Percentiles rank a stretch among this genome's conserved stretches.
These are phyloP conservation scores for Cryptomyrus ogoouensis DNA, from an alignment of 2,113 vertebrate genomes.

Conservation along the genomic window DNA sequence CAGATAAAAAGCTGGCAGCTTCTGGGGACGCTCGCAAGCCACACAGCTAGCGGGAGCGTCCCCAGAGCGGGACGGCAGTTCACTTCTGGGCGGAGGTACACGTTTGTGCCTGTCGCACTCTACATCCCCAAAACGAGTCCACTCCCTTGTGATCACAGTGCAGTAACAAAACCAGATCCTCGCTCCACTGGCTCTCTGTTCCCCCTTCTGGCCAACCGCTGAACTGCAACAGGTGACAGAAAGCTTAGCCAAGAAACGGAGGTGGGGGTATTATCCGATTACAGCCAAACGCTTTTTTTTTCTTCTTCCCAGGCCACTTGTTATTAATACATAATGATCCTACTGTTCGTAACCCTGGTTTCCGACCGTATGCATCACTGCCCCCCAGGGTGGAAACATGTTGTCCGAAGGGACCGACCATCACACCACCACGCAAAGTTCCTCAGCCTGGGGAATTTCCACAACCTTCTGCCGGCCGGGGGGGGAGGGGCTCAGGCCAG, in stretches of 20 bases:
- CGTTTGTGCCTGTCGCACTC: not conserved
- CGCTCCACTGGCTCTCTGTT: no score
- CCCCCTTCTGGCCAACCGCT: not conserved
- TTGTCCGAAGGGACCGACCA: slow-evolving; percentile 12
- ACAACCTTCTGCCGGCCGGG: not conserved
- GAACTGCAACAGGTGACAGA: slow-evolving; percentile 5
- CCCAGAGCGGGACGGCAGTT: not conserved
- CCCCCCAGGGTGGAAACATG: slow-evolving; percentile 17
- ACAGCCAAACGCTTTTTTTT: not conserved
- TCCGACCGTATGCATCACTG: not conserved
- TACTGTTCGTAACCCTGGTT: not conserved
- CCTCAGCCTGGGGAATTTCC: slow-evolving; percentile 24
- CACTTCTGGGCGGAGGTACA: not conserved
- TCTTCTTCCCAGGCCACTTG: not conserved
- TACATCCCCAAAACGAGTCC: not conserved
- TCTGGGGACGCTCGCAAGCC: not conserved
- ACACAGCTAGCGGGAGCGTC: no score
- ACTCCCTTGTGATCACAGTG: not conserved
- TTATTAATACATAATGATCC: slow-evolving; percentile 6
- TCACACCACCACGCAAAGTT: slow-evolving; percentile 51
- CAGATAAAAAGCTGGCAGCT: not conserved
- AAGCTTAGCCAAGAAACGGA: not conserved
- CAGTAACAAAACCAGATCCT: not conserved
- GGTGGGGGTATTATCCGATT: not conserved
- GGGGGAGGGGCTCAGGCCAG: no score